Evolutionary conservation across 2,113 vertebrate species (phyloP), one percentile per base, ranked within the genome.

Genomic region (Tragelaphus scriptus): DNA sequence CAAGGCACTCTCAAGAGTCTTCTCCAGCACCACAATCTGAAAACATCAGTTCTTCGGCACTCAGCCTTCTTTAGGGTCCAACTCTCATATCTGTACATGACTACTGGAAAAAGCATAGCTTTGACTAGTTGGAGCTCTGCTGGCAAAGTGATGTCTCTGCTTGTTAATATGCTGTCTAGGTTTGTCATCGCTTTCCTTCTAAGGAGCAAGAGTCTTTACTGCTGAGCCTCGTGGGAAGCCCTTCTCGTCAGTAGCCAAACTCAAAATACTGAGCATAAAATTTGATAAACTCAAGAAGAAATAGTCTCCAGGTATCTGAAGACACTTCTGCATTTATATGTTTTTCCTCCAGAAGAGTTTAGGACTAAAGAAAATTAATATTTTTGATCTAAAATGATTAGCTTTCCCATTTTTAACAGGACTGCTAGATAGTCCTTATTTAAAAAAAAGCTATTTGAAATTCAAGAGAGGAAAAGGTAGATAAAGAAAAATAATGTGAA

Each of bases 331-430:
- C 36, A 53, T 79, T 94, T 40, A 53, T 32, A 56, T 30, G 5
- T 55, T 95, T 97, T 93, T 86, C 21, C 51, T 96, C 89, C 17
- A 85, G 84, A 51, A 87, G 77, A 90, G 25, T 84, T 93, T 90
- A 95, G 90, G 7, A 44, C 23, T 61, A 36, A 49, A 87, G 63
- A 79, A 89, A 59, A 86, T 91, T 84, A 47, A 75, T 81, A 85
- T 63, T 68, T 82, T 93, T 71, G 1, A 58, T 92, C 28, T 32
- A 44, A 81, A 23, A 14, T 93, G 40, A 85, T 15, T 44, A 68
- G 7, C n/a, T 95, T 96, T 44, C 15, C 23, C 3, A 77, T 25
- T 40, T 47, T 49, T 86, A 87, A 84, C 0, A 96, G 65, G 56
- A 89, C 17, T 87, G 28, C 55, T 90, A 87, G 94, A 59, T 86